Base-by-base conservation (phyloP, 2,888 invertebrate genomes). In the Tolmerus cingulatus region DNA sequence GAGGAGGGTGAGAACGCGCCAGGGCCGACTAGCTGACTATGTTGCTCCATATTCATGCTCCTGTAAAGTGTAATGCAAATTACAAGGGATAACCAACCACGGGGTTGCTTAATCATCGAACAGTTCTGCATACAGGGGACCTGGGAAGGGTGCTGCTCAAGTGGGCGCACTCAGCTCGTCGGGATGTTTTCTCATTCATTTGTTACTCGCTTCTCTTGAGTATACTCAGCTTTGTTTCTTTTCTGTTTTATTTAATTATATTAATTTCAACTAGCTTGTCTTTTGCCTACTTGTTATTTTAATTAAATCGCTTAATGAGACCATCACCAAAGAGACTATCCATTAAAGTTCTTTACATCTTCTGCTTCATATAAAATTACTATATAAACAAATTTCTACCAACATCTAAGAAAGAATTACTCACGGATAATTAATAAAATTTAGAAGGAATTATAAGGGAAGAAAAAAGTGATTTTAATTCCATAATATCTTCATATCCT, bases 31-130 rank as follows among this genome's bases (percentile, higher is more conserved):
- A 51, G 51, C 51, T 51, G 51, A 66, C 23, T 23, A 23, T 66
- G 19, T 12, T 27, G 16, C 12, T 34, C 51, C 79, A 79, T 79
- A 79, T 79, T 79, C 30, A 40, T 51, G 51, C 51, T 79, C 27
- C 23, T 79, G 27, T 27, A 51, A 79, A 51, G 79, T 79, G 27
- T 27, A 51, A 79, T 79, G 79, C 51, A 79, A 79, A 79, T 79
- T 79, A 79, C 79, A 79, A 76, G 79, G 79, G 30, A 43, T 43
- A 78, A 43, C 78, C 78, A 78, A 78, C 78, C 78, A 78, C 43
- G 46, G 66, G 66, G 23, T 5, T 78, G 78, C 78, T 78, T 43
- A 78, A 78, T 19, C 43, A 78, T 77, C 78, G 27, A 66, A 66
- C 66, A 66, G 12, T 12, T 27, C 19, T 9, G 27, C 27, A 27